phyloP scores from a whole-genome alignment of 2,888 invertebrate genomes.

The Volucella inflata region DNA sequence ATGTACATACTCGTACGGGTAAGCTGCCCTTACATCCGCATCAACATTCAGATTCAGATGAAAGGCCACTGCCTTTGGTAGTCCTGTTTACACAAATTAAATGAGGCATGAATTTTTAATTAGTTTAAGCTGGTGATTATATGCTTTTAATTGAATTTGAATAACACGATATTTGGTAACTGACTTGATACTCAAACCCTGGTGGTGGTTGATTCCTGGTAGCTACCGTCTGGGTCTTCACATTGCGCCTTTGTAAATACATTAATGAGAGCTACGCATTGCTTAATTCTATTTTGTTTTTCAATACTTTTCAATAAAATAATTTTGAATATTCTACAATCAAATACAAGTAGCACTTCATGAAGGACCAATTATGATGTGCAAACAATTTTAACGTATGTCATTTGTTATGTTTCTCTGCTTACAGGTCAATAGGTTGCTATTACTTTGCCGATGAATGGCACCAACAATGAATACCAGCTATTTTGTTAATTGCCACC shows the following conservation, averaged over 20 bases:
- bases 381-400: conserved; percentile 3
- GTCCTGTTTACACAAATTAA: conserved; percentile 60
- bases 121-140: conserved; percentile 54
- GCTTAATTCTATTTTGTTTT: too few species aligned
- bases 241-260: background rate
- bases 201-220: background rate
- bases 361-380: background rate
- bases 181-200: background rate
- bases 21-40: too few species aligned
- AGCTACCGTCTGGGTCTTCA: background rate
- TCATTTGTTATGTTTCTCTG: background rate
- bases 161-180: conserved; percentile 8
- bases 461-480: background rate
- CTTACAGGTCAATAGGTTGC: conserved; percentile 24
- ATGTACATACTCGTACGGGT: background rate
- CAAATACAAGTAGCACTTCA: background rate
- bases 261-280: background rate
- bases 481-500: background rate
- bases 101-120: conserved; percentile 60
- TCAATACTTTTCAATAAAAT: too few species aligned
- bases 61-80: background rate
- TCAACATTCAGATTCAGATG: background rate
- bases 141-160: conserved; percentile 56
- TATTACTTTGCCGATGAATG: too few species aligned
- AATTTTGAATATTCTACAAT: too few species aligned